A percentile compares a stretch with the other conserved stretches of the same genome.
Evolutionary conservation across 2,888 invertebrate genomes (phyloP).

Genomic region (Amitus sp.): DNA sequence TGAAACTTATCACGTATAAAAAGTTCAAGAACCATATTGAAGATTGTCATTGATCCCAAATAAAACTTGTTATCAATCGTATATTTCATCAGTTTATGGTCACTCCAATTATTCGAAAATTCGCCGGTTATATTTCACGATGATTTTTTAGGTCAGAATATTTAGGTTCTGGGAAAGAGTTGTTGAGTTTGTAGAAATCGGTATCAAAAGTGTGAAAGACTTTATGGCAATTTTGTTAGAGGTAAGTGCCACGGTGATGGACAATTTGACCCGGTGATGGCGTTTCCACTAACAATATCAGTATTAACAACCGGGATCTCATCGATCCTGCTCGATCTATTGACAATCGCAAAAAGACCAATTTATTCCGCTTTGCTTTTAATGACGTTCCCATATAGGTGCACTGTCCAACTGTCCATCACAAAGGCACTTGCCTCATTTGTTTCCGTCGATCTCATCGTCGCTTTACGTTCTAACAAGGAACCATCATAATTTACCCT

Average conservation of each 20-base stretch:
- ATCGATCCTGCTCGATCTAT: no score
- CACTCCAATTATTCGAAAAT: background rate
- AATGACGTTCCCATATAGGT: background rate
- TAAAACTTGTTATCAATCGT: background rate
- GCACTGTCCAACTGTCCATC: conserved; percentile 5
- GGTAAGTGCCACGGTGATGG: conserved; percentile 5
- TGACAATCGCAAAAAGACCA: no score
- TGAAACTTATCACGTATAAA: no score
- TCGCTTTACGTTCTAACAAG: background rate
- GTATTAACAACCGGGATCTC: background rate
- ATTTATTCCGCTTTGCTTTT: background rate
- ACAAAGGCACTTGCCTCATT: conserved; percentile 3
- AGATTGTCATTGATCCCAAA: no score
- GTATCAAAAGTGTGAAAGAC: background rate
- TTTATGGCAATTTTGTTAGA: background rate
- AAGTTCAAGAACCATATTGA: no score
- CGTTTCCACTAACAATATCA: background rate
- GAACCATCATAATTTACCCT: no score
- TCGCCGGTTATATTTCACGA: background rate
- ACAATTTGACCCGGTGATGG: background rate
- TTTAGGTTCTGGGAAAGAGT: background rate
- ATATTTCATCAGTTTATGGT: no score
- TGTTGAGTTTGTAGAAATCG: background rate
- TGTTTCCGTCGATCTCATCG: background rate
- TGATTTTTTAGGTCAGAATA: background rate